Base-by-base conservation (phyloP, 2,888 invertebrate genomes). In the Nineta flava region DNA sequence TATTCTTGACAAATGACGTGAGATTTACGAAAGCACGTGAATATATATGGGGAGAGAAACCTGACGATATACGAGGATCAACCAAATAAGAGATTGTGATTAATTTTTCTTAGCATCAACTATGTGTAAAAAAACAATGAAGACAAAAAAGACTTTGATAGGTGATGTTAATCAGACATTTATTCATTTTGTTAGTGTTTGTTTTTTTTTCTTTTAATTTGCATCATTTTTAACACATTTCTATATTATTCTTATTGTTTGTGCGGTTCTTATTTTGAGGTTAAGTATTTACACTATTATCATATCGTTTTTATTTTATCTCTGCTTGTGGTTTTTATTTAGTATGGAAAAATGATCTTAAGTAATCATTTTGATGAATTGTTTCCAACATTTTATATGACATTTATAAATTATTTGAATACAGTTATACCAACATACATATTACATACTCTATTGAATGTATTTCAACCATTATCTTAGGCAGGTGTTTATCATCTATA, bases 1-100 rank as follows among this genome's bases (percentile, higher is more conserved):
- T 19, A 38, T 19, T 13, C 19, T 35, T 47, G 47, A 47, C 47
- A 47, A 47, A 47, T 47, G 47, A 47, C 38, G 38, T 16, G 47
- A 47, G 47, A 47, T 47, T 47, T 47, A 17, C 17, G 35, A 32
- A 17, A 19, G 21, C 44, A 44, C 26, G 26, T 26, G 44, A 13
- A 13, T 38, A 15, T 13, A 38, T 38, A 38, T n/a, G 15, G 38
- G 15, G 44, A 44, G 19, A 16, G 44, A 21, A 19, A 44, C 44
- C 10, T 26, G 44, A 19, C 44, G 44, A 44, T 19, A 12, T 44
- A 21, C 26, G 12, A 44, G 44, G 44, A 44, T 44, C 44, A 44
- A 44, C n/a, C 44, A 31, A 26, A 44, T 44, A 44, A 26, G 19
- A 44, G 44, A 44, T 44, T 44, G 44, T 44, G 44, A 44, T 44